Percentiles rank a stretch among this genome's conserved stretches.
Conservation (phyloP, 2,888 invertebrate species). For the Patella depressa region DNA sequence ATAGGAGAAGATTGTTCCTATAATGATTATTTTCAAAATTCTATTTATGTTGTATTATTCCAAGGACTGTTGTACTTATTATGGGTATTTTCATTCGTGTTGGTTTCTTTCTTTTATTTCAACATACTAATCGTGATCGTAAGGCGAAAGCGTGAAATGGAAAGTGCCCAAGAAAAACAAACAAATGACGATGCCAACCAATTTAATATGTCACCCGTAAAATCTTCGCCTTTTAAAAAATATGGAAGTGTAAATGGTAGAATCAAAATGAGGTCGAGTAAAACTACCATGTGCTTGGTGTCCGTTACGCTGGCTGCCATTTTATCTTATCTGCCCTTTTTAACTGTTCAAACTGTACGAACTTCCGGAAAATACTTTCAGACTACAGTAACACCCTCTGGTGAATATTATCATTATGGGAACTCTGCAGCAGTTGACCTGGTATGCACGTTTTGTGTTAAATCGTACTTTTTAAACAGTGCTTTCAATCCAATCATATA, state of each 20-base stretch:
- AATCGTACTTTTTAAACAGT: conserved; percentile 50
- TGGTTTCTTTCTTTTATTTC: conserved; percentile 47
- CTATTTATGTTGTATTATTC: conserved; percentile 47
- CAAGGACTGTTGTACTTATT: conserved; percentile 44
- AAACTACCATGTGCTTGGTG: conserved; percentile 53
- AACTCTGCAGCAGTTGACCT: conserved; percentile 27
- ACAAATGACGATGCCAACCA: background rate
- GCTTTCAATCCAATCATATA: conserved; percentile 41
- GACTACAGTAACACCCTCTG: conserved; percentile 31
- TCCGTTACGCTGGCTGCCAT: conserved; percentile 53
- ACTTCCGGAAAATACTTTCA: conserved; percentile 46
- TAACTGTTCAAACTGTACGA: conserved; percentile 50
- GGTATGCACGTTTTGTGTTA: conserved; percentile 53
- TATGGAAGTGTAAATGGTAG: conserved; percentile 20
- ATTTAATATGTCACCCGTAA: background rate
- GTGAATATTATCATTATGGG: conserved; percentile 20
- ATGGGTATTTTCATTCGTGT: conserved; percentile 46
- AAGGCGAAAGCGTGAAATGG: background rate
- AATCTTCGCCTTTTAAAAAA: background rate
- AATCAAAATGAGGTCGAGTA: conserved; percentile 42
- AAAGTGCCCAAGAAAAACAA: background rate
- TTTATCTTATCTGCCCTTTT: conserved; percentile 52
- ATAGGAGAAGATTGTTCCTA: conserved; percentile 53
- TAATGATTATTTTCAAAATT: conserved; percentile 38
- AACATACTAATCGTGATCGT: conserved; percentile 44